phyloP scores from a whole-genome alignment of 1,140 invertebrate species.

The Eumaeus atala region DNA sequence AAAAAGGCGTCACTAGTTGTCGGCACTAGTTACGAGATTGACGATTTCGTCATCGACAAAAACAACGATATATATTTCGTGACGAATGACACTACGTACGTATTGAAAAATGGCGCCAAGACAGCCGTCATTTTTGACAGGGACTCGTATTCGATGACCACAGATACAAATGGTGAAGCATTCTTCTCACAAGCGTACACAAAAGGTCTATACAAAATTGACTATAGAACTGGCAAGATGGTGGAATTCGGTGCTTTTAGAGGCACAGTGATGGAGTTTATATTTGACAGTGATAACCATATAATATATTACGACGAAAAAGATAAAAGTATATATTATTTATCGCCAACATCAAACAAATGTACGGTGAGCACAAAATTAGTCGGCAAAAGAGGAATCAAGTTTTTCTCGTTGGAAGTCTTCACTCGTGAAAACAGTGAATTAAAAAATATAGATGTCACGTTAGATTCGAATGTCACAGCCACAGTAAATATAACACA shows the following conservation, averaged over 20 bases:
- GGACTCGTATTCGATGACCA: constrained; percentile 43
- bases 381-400: constrained; percentile 21
- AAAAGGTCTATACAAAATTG: constrained; percentile 42
- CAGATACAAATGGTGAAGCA: constrained; percentile 38
- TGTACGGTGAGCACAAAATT: constrained; percentile 39
- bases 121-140: constrained; percentile 36
- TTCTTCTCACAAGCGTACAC: constrained; percentile 46
- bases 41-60: constrained; percentile 52
- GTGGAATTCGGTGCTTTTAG: constrained; percentile 42
- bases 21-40: constrained; percentile 37
- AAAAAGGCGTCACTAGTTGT: constrained; percentile 34
- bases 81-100: constrained; percentile 36
- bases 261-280: constrained; percentile 35
- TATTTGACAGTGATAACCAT: constrained; percentile 49
- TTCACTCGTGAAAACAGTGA: too few species aligned
- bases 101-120: constrained; percentile 38
- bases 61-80: constrained; percentile 47
- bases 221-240: constrained; percentile 29
- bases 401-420: not conserved
- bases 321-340: constrained; percentile 43
- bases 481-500: too few species aligned
- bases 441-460: too few species aligned
- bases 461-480: too few species aligned
- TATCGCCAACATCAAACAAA: constrained; percentile 38
- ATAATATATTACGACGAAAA: constrained; percentile 44